A percentile compares a stretch with the other conserved stretches of the same genome.
Evolutionary conservation across 2,797 vertebrate species (phyloP).

Genomic region (Vipera latastei): DNA sequence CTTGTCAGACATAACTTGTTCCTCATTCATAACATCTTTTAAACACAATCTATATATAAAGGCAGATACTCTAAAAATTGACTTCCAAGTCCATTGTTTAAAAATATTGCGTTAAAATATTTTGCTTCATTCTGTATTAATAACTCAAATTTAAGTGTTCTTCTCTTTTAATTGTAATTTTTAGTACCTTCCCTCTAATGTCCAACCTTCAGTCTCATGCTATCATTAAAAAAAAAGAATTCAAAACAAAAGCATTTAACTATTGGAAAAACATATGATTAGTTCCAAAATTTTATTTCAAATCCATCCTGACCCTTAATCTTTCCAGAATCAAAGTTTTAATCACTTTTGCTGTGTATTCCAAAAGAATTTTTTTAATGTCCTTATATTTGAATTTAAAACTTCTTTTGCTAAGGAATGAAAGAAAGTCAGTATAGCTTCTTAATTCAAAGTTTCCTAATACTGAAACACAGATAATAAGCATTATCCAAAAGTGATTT

Average conservation of each 20-base stretch:
- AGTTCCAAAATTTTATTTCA: background rate
- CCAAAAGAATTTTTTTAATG: background rate
- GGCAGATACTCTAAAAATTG: background rate
- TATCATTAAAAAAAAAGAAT: background rate
- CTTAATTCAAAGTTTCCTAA: background rate
- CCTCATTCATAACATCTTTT: background rate
- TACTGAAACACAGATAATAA: background rate
- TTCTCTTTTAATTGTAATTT: background rate
- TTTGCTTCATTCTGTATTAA: background rate
- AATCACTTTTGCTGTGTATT: background rate
- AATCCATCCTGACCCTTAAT: background rate
- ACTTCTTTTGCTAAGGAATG: background rate
- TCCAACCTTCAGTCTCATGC: background rate
- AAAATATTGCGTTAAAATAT: background rate
- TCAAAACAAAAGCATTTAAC: background rate
- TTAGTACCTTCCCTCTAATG: background rate
- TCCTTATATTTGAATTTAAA: background rate
- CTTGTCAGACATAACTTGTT: background rate
- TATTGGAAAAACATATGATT: background rate
- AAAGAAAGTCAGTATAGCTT: background rate
- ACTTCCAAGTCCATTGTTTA: background rate
- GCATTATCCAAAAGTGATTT: background rate
- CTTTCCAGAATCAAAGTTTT: background rate
- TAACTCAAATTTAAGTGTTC: background rate
- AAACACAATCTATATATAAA: background rate